Evolutionary conservation across 2,797 vertebrate genomes (phyloP), one percentile per base, ranked within the genome.

Genomic region (Hemibagrus guttatus): DNA sequence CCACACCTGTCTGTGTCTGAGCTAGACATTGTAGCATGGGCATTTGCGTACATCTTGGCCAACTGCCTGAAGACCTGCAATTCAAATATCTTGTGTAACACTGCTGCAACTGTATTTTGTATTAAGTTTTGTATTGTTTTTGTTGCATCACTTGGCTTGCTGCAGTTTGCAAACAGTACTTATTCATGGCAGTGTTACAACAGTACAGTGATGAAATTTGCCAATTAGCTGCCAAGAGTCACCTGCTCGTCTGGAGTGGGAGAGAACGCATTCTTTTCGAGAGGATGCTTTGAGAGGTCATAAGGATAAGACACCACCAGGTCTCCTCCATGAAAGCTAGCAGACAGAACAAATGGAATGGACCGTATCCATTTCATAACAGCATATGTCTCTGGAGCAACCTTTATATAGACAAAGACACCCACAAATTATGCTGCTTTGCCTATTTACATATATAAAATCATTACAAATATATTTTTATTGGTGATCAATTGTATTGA

Each of bases 301-400:
- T 96, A 99, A 0, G 98, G 98, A 84, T 98, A 99, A 58, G 98
- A 97, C 88, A 97, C 97, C 86, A 98, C 96, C 3, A 99, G 93
- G 88, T 99, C 97, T 13, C 97, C 98, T 61, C 96, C 96, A 0
- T 98, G 97, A 74, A 99, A 96, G 89, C 95, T 98, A 78, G 97
- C 98, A 0, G 98, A 99, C 56, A 99, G 96, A 71, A 98, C 97
- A 81, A 99, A 99, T 0, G 98, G 98, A 87, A 98, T 94, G 85
- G 98, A 97, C 93, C 98, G 97, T 85, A 98, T 97, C 98, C 98
- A 99, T 72, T 98, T 98, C 94, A 99, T 98, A 72, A 99, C 94
- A 13, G 97, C 97, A 86, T 98, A 99, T 0, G 98, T 99, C 94
- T 99, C 98, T 0, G 98, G 97, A 68, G 97, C 97, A 78, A 99